A percentile compares a stretch with the other conserved stretches of the same genome.
phyloP scores from a whole-genome alignment of 92 coral and sea anemone species.

The Porites lobata region DNA sequence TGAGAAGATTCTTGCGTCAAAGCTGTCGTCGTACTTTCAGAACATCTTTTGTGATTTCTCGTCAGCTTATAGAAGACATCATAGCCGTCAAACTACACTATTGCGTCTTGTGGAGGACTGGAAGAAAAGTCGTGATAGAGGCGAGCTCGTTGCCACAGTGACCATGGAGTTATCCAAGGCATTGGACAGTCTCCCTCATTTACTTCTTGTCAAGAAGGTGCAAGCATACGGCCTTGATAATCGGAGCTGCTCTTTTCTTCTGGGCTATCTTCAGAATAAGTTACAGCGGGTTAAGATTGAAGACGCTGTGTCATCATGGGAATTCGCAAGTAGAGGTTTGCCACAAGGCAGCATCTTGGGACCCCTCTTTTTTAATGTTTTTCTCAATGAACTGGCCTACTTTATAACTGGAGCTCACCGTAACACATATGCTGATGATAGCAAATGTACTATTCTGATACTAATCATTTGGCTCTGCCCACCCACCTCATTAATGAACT shows the following conservation, averaged over 20 bases:
- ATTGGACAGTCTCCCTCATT: neutral
- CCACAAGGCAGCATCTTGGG: conserved; percentile 12
- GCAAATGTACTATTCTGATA: conserved; percentile 32
- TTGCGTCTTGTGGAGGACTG: no score
- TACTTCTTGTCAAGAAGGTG: conserved; percentile 8
- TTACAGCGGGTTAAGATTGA: neutral
- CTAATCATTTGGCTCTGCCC: conserved; percentile 25
- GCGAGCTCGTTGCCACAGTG: no score
- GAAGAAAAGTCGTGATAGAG: no score
- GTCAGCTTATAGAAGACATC: no score
- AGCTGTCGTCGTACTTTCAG: no score
- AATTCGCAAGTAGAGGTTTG: no score
- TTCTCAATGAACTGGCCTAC: conserved; percentile 14
- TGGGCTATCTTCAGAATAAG: neutral
- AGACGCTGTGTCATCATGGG: no score
- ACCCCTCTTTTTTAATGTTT: conserved; percentile 24
- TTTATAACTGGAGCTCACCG: conserved; percentile 27
- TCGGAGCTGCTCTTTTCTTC: neutral
- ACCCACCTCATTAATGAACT: conserved; percentile 24
- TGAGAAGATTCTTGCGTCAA: no score
- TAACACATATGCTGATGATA: conserved; percentile 40
- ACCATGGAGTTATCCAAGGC: no score
- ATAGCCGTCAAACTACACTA: no score
- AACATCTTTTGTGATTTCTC: no score
- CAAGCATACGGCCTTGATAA: conserved; percentile 16